Base-by-base conservation (phyloP, 2,888 invertebrate genomes). In the Conchocele bisecta region DNA sequence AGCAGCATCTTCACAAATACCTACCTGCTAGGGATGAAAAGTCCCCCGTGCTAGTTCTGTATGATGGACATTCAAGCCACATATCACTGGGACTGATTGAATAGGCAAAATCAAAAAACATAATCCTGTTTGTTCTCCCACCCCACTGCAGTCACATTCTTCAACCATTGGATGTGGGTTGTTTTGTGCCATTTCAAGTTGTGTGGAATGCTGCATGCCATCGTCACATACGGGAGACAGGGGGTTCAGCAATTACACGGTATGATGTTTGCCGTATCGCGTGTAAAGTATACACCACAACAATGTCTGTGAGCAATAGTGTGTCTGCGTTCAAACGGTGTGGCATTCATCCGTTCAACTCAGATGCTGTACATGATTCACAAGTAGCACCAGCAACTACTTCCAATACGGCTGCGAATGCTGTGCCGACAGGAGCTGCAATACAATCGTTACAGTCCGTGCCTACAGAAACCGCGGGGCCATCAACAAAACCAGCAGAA, bases 141-240 rank as follows among this genome's bases (percentile, higher is more conserved):
- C 59, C 68, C 4, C 68, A 69, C 31, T 64, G 60, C 6, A 70
- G 61, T 17, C 70, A 75, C 44, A 7, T 63, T 20, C 51, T 69
- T 11, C 69, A 74, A 20, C 65, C 56, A 7, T 41, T 60, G 20
- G 74, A 60, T 37, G 57, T 69, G 17, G 57, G 74, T 13, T 67
- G 58, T 24, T 73, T 35, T 48, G 64, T 63, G 3, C 64, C 58
- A 13, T 64, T 68, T 28, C 48, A 58, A 22, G 24, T 11, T 1
- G 35, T 54, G 2, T 69, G 50, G 20, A 44, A 60, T 20, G 13
- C 26, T 15, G 37, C 50, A 24, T 59, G 50, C 20, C 74, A 74
- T 33, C 54, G 37, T 6, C 35, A 46, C 22, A 22, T 67, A 37
- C 20, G 63, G 5, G 46, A 72, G n/a, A 31, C 51, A 22, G 53